Base-by-base conservation (phyloP, 2,113 vertebrate species). In the Otus sunia region DNA sequence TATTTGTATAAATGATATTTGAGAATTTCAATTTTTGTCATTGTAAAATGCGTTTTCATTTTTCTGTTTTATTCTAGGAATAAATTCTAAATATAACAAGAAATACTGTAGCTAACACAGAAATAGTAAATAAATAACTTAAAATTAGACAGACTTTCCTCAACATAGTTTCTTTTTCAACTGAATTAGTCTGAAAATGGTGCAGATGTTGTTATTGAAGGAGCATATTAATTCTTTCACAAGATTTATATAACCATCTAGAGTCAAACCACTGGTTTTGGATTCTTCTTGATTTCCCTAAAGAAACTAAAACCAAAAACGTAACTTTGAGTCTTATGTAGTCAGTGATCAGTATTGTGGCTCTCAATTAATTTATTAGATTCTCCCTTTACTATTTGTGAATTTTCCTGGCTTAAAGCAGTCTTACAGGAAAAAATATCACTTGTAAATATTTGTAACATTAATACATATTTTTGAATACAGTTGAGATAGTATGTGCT, bases 381-480 rank as follows among this genome's bases (percentile, higher is more conserved):
- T 27, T 49, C 17, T 91, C 34, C 55, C 58, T 74, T 55, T 43
- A 45, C 26, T 56, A 8, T 60, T 74, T 66, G 26, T 62, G 47
- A 71, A 1, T 11, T 60, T 53, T 64, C 56, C 55, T 73, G 53
- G 21, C 76, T 90, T 86, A 81, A 86, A 78, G 21, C 37, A 95
- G 90, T 68, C 91, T 71, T 91, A 62, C 26, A 59, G 23, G 79
- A 74, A 93, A 62, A 86, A 86, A 52, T 73, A 79, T 89, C 73
- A 66, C 76, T 95, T 96, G 76, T 96, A 30, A 88, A 94, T 76
- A 78, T 90, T 95, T 92, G 29, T 88, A 18, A 89, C 95, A 90
- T 93, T 37, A 95, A 96, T 92, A 85, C 93, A 12, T 92, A 79
- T 74, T 97, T 98, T 96, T 53, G 23, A 92, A 93, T 78, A 90